phyloP scores from a whole-genome alignment of 2,888 invertebrate genomes.

The Pollenia amentaria region DNA sequence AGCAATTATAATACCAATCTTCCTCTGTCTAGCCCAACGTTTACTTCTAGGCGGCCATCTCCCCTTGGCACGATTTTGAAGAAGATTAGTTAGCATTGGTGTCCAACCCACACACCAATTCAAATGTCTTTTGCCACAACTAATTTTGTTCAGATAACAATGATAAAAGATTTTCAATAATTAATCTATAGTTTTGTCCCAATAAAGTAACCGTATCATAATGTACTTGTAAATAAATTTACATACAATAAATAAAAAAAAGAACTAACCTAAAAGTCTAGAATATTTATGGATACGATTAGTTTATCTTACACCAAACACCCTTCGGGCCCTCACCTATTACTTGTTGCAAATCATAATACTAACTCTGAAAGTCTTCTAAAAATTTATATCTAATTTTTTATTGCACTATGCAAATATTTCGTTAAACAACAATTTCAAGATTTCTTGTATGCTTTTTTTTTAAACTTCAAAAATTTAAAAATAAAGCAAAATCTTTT shows the following conservation, averaged over 20 bases:
- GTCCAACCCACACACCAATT: too few relatives aligned
- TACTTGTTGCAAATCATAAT: background rate
- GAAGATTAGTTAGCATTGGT: too few relatives aligned
- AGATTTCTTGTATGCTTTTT: slow-evolving; percentile 37
- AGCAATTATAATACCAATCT: too few relatives aligned
- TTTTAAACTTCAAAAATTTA: slow-evolving; percentile 21
- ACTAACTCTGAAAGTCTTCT: background rate
- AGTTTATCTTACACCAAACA: slow-evolving; percentile 48
- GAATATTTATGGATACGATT: slow-evolving; percentile 44
- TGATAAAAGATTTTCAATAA: too few relatives aligned
- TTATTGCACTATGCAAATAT: slow-evolving; percentile 26
- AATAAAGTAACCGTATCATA: too few relatives aligned
- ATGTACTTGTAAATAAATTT: background rate
- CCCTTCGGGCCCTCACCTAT: background rate
- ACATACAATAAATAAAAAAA: background rate
- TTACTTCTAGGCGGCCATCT: too few relatives aligned
- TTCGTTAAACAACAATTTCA: slow-evolving; percentile 6
- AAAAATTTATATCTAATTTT: slow-evolving; percentile 40
- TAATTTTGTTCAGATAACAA: too few relatives aligned
- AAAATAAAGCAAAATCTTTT: slow-evolving; percentile 18
- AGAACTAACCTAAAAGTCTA: slow-evolving; percentile 8
- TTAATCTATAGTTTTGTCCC: too few relatives aligned
- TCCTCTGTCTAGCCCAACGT: too few relatives aligned
- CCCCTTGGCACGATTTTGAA: too few relatives aligned
- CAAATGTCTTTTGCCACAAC: too few relatives aligned